These are phyloP conservation scores for Sebastes aleutianus DNA, from an alignment of 2,797 vertebrate genomes.

Conservation along the genomic window DNA sequence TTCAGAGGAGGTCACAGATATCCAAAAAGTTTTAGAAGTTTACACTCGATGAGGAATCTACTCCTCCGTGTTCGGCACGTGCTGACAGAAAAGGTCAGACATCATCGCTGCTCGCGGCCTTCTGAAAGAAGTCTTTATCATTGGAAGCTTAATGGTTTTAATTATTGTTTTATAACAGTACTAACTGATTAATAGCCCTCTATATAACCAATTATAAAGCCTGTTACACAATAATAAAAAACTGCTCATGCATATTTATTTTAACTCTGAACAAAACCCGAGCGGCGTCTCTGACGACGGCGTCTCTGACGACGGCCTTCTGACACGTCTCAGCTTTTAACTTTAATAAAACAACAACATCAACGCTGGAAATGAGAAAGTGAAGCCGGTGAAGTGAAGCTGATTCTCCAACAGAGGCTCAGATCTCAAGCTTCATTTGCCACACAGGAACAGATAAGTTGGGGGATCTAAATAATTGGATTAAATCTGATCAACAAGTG, in stretches of 20 bases:
- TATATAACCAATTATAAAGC: background rate
- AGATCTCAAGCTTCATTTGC: slow-evolving; percentile 76
- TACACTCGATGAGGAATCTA: slow-evolving; percentile 30
- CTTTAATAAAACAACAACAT: too few relatives aligned
- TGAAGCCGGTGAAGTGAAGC: slow-evolving; percentile 64
- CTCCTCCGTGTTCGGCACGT: slow-evolving; percentile 23
- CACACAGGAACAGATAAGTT: slow-evolving; percentile 73
- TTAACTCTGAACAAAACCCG: slow-evolving; percentile 12
- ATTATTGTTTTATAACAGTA: background rate
- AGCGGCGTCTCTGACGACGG: background rate
- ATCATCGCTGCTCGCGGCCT: background rate
- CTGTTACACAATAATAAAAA: background rate
- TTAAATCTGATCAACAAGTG: slow-evolving; percentile 82
- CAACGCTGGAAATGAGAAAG: slow-evolving; percentile 35
- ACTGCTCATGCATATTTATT: background rate
- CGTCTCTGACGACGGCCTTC: background rate
- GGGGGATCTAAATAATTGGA: slow-evolving; percentile 85
- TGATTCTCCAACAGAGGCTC: slow-evolving; percentile 69
- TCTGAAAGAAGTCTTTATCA: background rate
- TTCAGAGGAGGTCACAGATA: slow-evolving; percentile 39
- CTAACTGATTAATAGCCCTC: background rate
- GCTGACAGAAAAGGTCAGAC: slow-evolving; percentile 8
- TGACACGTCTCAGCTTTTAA: background rate
- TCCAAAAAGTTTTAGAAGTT: slow-evolving; percentile 67
- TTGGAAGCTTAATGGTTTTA: background rate